Conservation (phyloP, 64 coral and sea anemone species). For the Montipora sp. region DNA sequence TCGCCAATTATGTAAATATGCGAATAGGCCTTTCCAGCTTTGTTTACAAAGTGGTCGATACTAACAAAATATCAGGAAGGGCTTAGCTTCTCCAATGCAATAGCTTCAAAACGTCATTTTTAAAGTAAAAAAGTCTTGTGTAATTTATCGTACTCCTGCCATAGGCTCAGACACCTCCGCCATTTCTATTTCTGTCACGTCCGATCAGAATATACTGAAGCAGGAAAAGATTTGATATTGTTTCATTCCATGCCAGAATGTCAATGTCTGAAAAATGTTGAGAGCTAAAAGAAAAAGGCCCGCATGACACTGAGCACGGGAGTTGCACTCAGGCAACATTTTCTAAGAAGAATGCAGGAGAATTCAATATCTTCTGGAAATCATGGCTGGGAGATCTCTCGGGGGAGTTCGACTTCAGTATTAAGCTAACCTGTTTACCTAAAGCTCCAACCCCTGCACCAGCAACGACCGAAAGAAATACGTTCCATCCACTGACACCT, state of each 20-base stretch:
- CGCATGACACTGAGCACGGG: background rate
- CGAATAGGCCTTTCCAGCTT: background rate
- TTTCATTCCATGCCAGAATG: background rate
- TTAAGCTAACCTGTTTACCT: background rate
- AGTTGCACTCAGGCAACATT: background rate
- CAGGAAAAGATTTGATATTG: background rate
- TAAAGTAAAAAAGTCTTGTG: background rate
- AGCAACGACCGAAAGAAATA: background rate
- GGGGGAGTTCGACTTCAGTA: background rate
- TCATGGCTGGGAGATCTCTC: background rate
- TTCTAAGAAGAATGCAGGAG: background rate
- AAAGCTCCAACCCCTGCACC: background rate
- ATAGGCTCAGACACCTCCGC: background rate
- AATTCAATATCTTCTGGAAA: background rate
- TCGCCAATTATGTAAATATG: background rate
- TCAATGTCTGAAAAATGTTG: background rate
- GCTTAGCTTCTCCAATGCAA: background rate
- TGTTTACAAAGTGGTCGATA: background rate
- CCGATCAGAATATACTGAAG: background rate
- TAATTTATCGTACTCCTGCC: background rate
- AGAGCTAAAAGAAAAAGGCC: background rate
- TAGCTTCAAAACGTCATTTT: background rate
- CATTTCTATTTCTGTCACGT: background rate
- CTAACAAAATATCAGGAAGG: background rate
- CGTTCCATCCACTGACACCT: background rate